Conservation (phyloP, 2,888 invertebrate species). For the Xylophagus ater region DNA sequence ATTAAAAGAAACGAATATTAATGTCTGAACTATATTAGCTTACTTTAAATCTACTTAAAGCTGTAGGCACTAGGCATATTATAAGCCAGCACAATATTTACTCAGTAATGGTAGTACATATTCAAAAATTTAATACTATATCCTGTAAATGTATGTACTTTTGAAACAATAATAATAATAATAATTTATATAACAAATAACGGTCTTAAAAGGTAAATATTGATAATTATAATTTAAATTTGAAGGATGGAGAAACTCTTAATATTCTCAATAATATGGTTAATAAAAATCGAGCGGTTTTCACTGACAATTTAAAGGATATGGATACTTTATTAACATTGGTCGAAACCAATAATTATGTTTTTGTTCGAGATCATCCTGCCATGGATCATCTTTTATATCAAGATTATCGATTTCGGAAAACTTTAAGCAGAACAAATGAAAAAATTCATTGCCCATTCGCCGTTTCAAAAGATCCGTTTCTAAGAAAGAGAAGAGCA, state of each 20-base stretch:
- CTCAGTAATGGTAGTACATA: no score
- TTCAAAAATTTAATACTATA: no score
- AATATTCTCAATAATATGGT: conserved; percentile 32
- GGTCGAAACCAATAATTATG: conserved; percentile 41
- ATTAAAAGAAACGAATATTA: no score
- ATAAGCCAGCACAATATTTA: no score
- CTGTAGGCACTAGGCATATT: no score
- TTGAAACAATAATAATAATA: no score
- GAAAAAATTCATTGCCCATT: conserved; percentile 62
- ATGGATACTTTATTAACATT: conserved; percentile 38
- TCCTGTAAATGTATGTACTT: no score
- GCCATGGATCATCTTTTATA: conserved; percentile 60
- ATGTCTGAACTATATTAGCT: no score
- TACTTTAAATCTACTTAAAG: no score
- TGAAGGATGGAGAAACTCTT: conserved; percentile 33
- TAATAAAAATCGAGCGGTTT: conserved; percentile 30
- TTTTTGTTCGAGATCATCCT: conserved; percentile 59
- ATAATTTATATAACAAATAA: no score
- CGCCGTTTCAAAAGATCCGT: conserved; percentile 58
- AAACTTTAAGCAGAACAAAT: conserved; percentile 43
- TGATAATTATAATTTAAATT: no score
- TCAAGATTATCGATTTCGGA: conserved; percentile 51
- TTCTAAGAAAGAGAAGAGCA: conserved; percentile 54
- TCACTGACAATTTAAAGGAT: conserved; percentile 34
- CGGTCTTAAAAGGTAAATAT: no score